Base-by-base conservation (phyloP, 2,797 vertebrate species). In the Xenopus petersii region DNA sequence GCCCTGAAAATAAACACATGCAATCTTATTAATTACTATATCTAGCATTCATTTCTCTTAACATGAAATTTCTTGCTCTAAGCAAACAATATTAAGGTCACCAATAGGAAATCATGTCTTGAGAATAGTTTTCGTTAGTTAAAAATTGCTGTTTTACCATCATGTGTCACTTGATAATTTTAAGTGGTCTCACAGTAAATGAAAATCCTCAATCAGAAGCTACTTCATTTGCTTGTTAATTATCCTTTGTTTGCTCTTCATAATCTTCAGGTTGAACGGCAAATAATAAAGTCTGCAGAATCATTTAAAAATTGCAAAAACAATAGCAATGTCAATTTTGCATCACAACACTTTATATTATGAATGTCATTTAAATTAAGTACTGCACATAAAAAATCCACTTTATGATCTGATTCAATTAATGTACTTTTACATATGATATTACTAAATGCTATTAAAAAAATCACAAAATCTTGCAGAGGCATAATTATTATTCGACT, bases 211-310 rank as follows among this genome's bases (percentile, higher is more conserved):
- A 87, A 84, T 89, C 84, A 73, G 84, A 88, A 90, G 88, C 84
- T 89, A 79, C 81, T 87, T 87, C 88, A 85, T 88, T 92, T 89
- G 82, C 87, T 86, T 83, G 91, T 95, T 97, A 97, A 98, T 98
- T 98, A 95, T 96, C 96, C 96, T 97, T 96, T 97, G 95, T 98
- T 98, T 98, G 95, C 95, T 91, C 94, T 95, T 94, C 92, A 94
- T 96, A 96, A 95, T 96, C 92, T 91, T 81, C 86, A 90, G 90
- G 93, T 93, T 89, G 88, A 90, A 93, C 92, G 89, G 91, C 91
- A 89, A 88, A 89, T 93, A 95, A 95, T 93, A 93, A 94, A 96
- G 93, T 88, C 94, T 92, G 93, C 83, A 91, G 93, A 95, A 96
- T 96, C 93, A 95, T 90, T 81, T 89, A 89, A 88, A 92, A 93